These are phyloP conservation scores for Scomber colias DNA, from an alignment of 2,113 vertebrate genomes.

Conservation along the genomic window DNA sequence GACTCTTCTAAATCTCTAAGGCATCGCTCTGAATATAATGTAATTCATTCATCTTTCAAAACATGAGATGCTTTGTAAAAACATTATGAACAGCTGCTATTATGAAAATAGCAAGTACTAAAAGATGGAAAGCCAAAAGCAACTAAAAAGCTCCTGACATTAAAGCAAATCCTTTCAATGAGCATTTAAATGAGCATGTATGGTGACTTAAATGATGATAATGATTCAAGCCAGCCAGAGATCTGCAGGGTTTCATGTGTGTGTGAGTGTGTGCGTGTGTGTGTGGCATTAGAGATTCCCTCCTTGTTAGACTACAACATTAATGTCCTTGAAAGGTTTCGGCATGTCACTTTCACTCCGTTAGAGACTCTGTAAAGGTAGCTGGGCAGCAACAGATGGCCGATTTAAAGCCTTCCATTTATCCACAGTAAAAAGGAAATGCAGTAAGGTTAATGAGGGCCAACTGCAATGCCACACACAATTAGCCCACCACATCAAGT, in stretches of 20 bases:
- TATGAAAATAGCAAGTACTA: not conserved
- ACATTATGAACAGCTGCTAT: slow-evolving; percentile 14
- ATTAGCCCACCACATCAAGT: slow-evolving; percentile 73
- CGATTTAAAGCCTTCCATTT: slow-evolving; percentile 65
- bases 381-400: slow-evolving; percentile 75
- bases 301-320: slow-evolving; percentile 18
- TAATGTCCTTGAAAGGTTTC: slow-evolving; percentile 61
- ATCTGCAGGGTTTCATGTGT: not conserved
- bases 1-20: not conserved
- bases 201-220: slow-evolving; percentile 6
- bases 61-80: not conserved
- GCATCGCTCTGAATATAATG: not conserved
- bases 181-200: not conserved
- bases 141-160: not conserved
- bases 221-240: not conserved
- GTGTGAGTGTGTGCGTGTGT: not conserved
- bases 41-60: not conserved
- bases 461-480: slow-evolving; percentile 69
- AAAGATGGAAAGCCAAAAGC: not conserved
- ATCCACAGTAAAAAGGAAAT: slow-evolving; percentile 76
- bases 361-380: slow-evolving; percentile 23
- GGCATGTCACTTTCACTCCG: slow-evolving; percentile 28
- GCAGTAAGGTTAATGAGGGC: slow-evolving; percentile 79
- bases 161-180: slow-evolving; percentile 18
- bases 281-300: slow-evolving; percentile 3